Evolutionary conservation across 1,140 invertebrate species (phyloP), one percentile per base, ranked within the genome.

Genomic region (Fopius arisanus): DNA sequence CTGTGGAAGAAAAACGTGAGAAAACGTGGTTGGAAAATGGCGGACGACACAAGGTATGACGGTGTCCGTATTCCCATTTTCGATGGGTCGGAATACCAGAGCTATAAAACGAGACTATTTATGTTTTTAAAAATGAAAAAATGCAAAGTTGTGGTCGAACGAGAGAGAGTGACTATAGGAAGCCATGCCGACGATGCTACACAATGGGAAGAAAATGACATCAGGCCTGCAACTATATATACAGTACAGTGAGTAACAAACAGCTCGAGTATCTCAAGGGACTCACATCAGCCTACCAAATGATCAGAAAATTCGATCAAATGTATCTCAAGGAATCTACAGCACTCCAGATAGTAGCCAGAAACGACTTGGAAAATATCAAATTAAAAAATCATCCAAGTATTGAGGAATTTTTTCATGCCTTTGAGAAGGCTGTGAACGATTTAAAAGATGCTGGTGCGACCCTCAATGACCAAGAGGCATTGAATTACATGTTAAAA

Each of bases 401-500:
- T 14, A 6, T 59, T 5, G 69, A 62, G 3, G 63, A 28, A 51
- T 82, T 81, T 51, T 82, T 81, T 51, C 54, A 48, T 69, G 75
- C 78, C 10, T 81, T 83, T 71, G 79, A 81, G 70, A 82, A 79
- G 76, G 10, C 69, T 19, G 70, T 78, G 43, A 81, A 80, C 70
- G 77, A 79, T 70, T 62, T 82, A 10, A 82, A 82, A 76, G 48
- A 16, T 48, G 78, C 79, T 5, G 80, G 78, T 14, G 77, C 71
- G 48, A 72, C 59, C 48, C 62, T 81, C 48, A 75, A 23, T 7
- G 75, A 79, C 63, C 12, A 77, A 73, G 79, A 79, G 74, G 84
- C 81, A 77, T 28, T 81, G 16, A 81, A 78, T 67, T 83, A 84
- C 67, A 80, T 84, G 79, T 67, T 83, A 23, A 82, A 79, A 75